Conservation (phyloP, 2,113 vertebrate genomes). For the Dipodomys spectabilis region DNA sequence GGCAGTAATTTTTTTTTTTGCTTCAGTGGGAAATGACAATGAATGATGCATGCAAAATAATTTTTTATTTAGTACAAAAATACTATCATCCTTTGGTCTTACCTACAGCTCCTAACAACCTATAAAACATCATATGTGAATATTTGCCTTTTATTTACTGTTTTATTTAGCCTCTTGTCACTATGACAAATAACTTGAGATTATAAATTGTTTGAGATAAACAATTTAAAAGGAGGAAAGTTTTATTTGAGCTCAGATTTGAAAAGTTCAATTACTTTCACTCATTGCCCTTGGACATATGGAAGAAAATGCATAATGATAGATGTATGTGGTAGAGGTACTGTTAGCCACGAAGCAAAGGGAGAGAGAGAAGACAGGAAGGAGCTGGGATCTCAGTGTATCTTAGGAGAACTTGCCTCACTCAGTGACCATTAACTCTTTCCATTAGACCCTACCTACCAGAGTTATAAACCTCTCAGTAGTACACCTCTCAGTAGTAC, state of each 20-base stretch:
- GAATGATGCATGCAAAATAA: neutral
- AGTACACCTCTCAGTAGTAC: neutral
- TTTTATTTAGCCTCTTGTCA: neutral
- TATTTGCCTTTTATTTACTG: conserved; percentile 38
- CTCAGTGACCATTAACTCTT: neutral
- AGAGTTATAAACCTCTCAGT: neutral
- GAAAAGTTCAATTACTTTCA: neutral
- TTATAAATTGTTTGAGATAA: neutral
- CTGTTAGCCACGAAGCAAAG: neutral
- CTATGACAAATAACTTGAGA: neutral
- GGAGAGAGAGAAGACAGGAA: no score
- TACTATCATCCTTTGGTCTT: neutral
- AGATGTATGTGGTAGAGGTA: neutral
- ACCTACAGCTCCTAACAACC: neutral
- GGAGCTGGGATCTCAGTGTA: neutral
- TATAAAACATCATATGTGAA: neutral
- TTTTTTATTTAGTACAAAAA: neutral
- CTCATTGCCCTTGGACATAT: neutral
- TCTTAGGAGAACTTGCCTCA: no score
- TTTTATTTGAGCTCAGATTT: neutral
- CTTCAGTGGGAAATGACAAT: no score
- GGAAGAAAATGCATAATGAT: neutral
- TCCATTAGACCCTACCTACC: neutral
- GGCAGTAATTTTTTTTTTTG: no score
- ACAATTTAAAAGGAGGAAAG: neutral